These are phyloP conservation scores for Trimorus sp. DNA, from an alignment of 2,888 invertebrate species.

Conservation along the genomic window DNA sequence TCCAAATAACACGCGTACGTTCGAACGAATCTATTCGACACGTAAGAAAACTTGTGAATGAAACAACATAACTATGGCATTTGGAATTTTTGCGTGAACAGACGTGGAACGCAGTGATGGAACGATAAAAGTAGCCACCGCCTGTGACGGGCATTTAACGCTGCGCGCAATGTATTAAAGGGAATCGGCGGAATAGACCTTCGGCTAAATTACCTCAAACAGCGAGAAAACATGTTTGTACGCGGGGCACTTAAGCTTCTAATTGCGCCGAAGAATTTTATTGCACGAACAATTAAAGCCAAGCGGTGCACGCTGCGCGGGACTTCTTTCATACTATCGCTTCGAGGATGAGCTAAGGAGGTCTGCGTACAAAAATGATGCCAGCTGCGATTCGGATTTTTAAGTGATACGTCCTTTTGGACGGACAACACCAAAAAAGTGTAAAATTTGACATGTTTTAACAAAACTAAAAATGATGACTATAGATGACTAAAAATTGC, in stretches of 20 bases:
- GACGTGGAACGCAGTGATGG: conserved; percentile 59
- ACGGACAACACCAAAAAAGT: too few species aligned
- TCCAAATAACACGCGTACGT: conserved; percentile 46
- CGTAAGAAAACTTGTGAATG: conserved; percentile 56
- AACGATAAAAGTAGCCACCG: conserved; percentile 66
- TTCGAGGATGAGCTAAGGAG: conserved; percentile 54
- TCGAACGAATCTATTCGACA: conserved; percentile 58
- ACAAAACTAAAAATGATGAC: too few species aligned
- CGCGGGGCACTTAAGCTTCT: conserved; percentile 62
- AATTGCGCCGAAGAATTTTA: conserved; percentile 68
- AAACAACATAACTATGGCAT: conserved; percentile 62
- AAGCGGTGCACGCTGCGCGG: conserved; percentile 43
- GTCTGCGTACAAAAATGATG: conserved; percentile 29
- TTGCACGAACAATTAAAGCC: conserved; percentile 67
- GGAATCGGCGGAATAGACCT: conserved; percentile 67
- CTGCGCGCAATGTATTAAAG: conserved; percentile 60
- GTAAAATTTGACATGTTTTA: too few species aligned
- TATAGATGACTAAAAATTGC: too few species aligned
- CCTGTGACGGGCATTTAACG: conserved; percentile 60
- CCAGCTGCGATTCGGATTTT: not conserved
- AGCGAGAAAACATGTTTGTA: conserved; percentile 67
- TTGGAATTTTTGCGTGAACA: conserved; percentile 55
- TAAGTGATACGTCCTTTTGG: too few species aligned
- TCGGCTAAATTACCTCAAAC: conserved; percentile 67
- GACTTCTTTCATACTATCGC: conserved; percentile 54